These are phyloP conservation scores for Aleiodes sp. DNA, from an alignment of 1,140 invertebrate species.

Conservation along the genomic window DNA sequence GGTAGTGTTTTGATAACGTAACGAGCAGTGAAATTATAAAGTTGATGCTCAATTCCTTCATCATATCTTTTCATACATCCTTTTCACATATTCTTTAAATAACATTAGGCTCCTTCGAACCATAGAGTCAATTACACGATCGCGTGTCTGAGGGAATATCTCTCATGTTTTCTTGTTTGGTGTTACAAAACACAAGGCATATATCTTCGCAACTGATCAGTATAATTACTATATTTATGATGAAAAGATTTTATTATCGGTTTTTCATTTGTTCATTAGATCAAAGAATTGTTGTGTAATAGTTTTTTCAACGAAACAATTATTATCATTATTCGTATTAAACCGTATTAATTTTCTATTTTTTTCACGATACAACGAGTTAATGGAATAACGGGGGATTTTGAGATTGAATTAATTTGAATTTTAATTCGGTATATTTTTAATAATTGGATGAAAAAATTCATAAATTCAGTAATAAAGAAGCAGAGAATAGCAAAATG, in stretches of 20 bases:
- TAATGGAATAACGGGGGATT: neutral
- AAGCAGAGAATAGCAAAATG: too few species aligned
- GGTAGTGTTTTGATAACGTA: too few species aligned
- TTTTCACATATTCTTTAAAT: neutral
- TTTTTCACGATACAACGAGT: neutral
- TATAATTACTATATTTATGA: constrained; percentile 34
- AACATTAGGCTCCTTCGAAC: too few species aligned
- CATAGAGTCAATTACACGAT: constrained; percentile 30
- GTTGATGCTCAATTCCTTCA: neutral
- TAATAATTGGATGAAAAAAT: too few species aligned
- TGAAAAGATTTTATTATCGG: constrained; percentile 24
- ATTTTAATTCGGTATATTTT: too few species aligned
- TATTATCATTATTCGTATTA: neutral
- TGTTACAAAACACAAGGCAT: constrained; percentile 28
- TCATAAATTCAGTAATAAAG: too few species aligned
- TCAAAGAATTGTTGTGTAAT: neutral
- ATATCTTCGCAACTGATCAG: constrained; percentile 29
- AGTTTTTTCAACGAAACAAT: neutral
- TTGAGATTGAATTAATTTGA: too few species aligned
- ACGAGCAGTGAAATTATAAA: neutral
- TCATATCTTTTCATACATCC: neutral
- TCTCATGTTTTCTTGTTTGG: constrained; percentile 13
- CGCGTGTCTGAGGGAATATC: constrained; percentile 28
- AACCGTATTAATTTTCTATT: too few species aligned
- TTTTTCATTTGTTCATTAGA: constrained; percentile 21